Conservation (phyloP, 2,113 vertebrate genomes). For the Dromiciops gliroides region DNA sequence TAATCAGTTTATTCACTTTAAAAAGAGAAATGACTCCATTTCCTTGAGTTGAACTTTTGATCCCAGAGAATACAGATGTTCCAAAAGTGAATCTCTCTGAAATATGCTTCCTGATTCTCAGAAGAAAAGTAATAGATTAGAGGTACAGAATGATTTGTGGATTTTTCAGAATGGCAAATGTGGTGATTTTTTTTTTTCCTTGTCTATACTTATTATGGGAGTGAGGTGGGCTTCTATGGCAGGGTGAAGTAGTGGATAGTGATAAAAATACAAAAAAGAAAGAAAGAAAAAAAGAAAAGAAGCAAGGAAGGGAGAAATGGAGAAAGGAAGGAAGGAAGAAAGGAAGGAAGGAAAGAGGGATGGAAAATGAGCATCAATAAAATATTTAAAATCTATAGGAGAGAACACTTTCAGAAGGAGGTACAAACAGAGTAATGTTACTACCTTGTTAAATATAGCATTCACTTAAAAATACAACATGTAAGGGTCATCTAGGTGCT, state of each 20-base stretch:
- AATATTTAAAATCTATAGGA: neutral
- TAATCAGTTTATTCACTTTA: neutral
- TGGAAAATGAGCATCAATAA: no score
- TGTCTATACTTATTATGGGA: neutral
- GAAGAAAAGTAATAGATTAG: neutral
- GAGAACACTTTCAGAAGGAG: neutral
- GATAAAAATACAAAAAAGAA: neutral
- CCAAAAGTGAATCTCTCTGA: fast-evolving
- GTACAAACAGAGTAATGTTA: neutral
- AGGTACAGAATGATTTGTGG: neutral
- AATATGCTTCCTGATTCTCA: neutral
- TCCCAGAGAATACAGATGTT: fast-evolving
- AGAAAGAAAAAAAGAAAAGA: no score
- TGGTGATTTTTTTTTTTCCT: neutral
- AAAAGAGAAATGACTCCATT: neutral
- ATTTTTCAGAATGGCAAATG: neutral
- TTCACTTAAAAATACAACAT: neutral
- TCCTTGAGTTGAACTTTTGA: fast-evolving
- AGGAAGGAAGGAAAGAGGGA: neutral
- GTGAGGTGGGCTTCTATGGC: neutral
- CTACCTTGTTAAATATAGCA: neutral
- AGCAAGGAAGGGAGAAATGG: neutral
- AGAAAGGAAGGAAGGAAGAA: neutral
- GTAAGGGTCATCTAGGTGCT: no score
- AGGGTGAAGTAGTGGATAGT: neutral